Conservation (phyloP, 2,888 invertebrate genomes). For the Drosophila multiciliata region DNA sequence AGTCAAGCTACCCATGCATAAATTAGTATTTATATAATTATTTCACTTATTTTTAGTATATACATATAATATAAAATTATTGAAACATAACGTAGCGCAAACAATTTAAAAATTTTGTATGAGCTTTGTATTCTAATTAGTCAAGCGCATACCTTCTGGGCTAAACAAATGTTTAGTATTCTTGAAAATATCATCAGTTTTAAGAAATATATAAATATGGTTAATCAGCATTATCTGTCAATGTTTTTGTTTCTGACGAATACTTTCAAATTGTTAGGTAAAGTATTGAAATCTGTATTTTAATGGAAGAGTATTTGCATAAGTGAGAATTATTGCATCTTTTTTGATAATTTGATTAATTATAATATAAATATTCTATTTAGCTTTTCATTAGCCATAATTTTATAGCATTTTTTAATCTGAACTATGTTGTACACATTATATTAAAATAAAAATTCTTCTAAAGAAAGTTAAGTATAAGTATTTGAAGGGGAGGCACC, state of each 20-base stretch:
- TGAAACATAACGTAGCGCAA: neutral
- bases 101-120: neutral
- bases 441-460: neutral
- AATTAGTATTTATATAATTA: neutral
- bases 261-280: neutral
- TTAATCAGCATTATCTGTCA: neutral
- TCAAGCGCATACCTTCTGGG: constrained; percentile 6
- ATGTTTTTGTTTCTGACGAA: neutral
- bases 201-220: neutral
- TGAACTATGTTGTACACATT: neutral
- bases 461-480: neutral
- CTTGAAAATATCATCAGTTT: neutral
- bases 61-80: neutral
- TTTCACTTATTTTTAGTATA: neutral
- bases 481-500: neutral
- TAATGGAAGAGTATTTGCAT: too few species aligned
- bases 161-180: neutral
- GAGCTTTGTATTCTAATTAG: neutral
- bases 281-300: neutral
- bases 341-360: neutral
- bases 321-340: neutral
- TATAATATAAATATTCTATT: neutral
- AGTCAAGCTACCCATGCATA: neutral
- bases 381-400: neutral
- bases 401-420: neutral